phyloP scores from a whole-genome alignment of 2,888 invertebrate genomes.

The Thysanoteuthis rhombus region DNA sequence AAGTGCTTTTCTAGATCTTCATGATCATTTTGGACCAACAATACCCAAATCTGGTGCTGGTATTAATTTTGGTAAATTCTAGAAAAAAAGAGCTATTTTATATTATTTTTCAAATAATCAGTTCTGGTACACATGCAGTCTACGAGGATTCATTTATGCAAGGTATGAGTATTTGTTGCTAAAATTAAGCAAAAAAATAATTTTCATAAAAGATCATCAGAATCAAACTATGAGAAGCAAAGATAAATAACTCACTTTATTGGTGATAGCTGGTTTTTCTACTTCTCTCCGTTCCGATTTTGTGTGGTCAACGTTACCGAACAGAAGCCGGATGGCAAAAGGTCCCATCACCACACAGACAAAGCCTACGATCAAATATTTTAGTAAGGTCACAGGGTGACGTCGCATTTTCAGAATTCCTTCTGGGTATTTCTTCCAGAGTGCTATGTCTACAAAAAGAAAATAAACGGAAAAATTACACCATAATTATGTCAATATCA shows the following conservation, averaged over 20 bases:
- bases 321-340: constrained; percentile 15
- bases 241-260: not conserved
- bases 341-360: constrained; percentile 24
- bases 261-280: not conserved
- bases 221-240: not conserved
- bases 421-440: not conserved
- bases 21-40: too few relatives aligned
- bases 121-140: too few relatives aligned
- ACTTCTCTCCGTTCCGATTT: not conserved
- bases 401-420: not conserved
- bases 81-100: too few relatives aligned
- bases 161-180: too few relatives aligned
- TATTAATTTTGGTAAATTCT: too few relatives aligned
- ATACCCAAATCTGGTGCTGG: too few relatives aligned
- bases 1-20: too few relatives aligned
- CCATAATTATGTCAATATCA: too few relatives aligned
- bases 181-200: too few relatives aligned
- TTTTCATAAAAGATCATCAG: too few relatives aligned
- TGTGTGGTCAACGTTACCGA: constrained; percentile 19
- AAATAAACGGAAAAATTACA: not conserved
- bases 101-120: too few relatives aligned
- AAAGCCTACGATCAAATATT: constrained; percentile 20
- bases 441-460: not conserved
- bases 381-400: constrained; percentile 20
- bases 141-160: too few relatives aligned